Conservation (phyloP, 2,113 vertebrate genomes). For the Falcunculus frontatus region DNA sequence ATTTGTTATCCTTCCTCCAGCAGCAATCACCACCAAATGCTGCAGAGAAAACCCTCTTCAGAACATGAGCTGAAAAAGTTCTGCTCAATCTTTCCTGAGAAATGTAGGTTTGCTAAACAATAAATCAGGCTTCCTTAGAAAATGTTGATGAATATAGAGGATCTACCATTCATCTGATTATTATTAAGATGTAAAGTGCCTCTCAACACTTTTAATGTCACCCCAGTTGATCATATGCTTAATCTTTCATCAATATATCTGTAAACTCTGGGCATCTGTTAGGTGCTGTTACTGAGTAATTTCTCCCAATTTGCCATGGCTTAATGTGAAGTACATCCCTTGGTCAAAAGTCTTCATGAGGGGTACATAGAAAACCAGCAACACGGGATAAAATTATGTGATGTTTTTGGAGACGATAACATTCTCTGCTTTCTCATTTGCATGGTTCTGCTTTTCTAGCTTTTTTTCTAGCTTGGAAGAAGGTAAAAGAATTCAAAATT, state of each 20-base stretch:
- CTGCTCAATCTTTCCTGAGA: background rate
- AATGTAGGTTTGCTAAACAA: background rate
- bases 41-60: background rate
- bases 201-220: conserved; percentile 5
- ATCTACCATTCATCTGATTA: background rate
- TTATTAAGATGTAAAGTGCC: background rate
- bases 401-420: background rate
- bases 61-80: background rate
- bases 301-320: background rate
- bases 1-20: conserved; percentile 13
- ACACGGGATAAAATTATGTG: background rate
- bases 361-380: background rate
- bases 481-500: background rate
- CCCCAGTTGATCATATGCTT: background rate
- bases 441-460: background rate
- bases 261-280: background rate
- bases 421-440: background rate
- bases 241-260: background rate
- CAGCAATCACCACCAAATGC: background rate
- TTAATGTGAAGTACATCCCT: background rate
- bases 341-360: background rate
- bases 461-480: too few relatives aligned
- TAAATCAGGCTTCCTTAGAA: background rate
- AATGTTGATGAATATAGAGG: background rate
- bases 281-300: background rate